These are phyloP conservation scores for Typhlomys cinereus DNA, from an alignment of 2,113 vertebrate species.

Conservation along the genomic window DNA sequence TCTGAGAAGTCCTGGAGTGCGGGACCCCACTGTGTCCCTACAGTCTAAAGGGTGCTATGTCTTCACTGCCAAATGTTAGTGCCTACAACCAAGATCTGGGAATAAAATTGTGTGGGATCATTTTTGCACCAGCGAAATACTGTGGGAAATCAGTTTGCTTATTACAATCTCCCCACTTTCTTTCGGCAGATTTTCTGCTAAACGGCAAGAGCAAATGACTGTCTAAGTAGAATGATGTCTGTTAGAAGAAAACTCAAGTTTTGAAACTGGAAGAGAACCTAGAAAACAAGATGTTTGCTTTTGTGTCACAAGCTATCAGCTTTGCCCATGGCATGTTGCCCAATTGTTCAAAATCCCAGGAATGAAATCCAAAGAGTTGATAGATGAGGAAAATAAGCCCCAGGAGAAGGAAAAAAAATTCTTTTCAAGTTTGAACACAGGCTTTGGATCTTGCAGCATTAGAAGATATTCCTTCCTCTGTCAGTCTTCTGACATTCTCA, in stretches of 20 bases:
- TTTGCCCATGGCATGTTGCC: background rate
- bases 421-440: background rate
- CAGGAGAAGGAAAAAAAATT: background rate
- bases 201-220: background rate
- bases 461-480: background rate
- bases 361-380: background rate
- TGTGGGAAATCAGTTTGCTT: background rate
- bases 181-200: background rate
- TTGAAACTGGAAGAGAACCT: background rate
- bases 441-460: background rate
- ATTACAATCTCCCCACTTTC: background rate
- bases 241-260: background rate
- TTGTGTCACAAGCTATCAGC: background rate
- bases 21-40: background rate
- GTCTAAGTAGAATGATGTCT: background rate
- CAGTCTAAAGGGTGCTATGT: background rate
- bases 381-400: background rate
- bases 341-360: background rate
- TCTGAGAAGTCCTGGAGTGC: background rate
- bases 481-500: background rate
- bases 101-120: background rate
- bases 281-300: background rate
- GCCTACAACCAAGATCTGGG: background rate
- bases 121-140: background rate
- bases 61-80: background rate